Base-by-base conservation (phyloP, 2,113 vertebrate species). In the Corynorhinus townsendii region DNA sequence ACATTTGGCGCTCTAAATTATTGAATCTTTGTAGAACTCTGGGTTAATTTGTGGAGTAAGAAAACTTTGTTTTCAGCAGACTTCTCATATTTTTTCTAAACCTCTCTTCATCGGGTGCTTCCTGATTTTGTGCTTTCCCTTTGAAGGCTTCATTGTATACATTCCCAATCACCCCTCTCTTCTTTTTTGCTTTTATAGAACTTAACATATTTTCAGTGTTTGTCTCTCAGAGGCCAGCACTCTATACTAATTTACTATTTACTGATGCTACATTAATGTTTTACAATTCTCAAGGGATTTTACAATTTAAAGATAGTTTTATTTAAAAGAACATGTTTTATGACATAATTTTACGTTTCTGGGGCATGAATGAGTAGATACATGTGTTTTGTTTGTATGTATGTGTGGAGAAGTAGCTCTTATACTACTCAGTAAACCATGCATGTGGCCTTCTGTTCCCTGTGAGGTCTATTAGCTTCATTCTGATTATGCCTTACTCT, bases 181-280 rank as follows among this genome's bases (percentile, higher is more conserved):
- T 88, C n/a, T 75, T 30, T 30, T 82, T 93, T 88, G 64, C 64
- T 90, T 90, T 96, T 87, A 54, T 79, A 62, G 69, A 90, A 85
- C 40, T 69, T 86, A 47, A 3, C 11, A 43, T 86, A 38, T 95
- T 93, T 64, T 83, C 28, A 76, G 19, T 86, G 45, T 89, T 90
- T 92, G 20, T 82, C 30, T 94, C n/a, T 80, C 7, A 82, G 28
- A 86, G n/a, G 11, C 38, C 90, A 68, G 45, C 38, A 92, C 43
- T 95, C 11, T 77, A 2, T 93, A 75, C 35, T 85, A 38, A 92
- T 16, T 89, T 82, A 82, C 38, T 85, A 1, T 43, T 77, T 72
- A 73, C 24, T 93, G 38, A 80, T 88, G 7, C 28, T 94, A 94
- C 43, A 33, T 75, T 96, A 88, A 64, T 82, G 12, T 90, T 95